Percentiles rank a stretch among this genome's conserved stretches.
These are phyloP conservation scores for Butorides virescens DNA, from an alignment of 2,113 vertebrate species.

Conservation along the genomic window DNA sequence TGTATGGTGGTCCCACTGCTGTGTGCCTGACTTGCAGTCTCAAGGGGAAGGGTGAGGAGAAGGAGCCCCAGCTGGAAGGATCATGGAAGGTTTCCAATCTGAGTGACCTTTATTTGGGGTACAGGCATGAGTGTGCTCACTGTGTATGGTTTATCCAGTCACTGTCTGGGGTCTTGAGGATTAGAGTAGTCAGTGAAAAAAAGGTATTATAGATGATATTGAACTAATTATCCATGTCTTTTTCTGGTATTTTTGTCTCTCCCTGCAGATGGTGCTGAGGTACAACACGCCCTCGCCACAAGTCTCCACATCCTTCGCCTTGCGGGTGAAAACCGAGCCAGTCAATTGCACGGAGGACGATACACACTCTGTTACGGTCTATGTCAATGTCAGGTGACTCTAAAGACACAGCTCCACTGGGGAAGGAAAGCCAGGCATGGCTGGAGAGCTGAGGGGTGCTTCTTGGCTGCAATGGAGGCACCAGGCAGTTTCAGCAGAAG, in stretches of 20 bases:
- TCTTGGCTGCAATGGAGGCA: neutral
- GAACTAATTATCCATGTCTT: neutral
- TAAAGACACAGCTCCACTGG: neutral
- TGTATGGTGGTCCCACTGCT: neutral
- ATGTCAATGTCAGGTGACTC: constrained; percentile 50
- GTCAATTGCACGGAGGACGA: neutral
- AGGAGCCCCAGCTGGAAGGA: neutral
- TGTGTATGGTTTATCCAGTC: neutral
- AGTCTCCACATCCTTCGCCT: constrained; percentile 16
- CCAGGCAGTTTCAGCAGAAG: neutral
- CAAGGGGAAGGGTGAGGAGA: neutral
- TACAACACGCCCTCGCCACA: neutral
- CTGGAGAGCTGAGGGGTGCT: neutral
- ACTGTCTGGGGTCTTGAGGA: neutral
- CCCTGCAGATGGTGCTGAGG: constrained; percentile 46
- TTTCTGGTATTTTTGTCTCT: neutral
- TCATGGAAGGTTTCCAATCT: neutral
- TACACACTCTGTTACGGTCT: neutral
- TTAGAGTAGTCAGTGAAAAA: neutral
- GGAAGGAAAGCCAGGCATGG: neutral
- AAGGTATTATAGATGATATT: neutral
- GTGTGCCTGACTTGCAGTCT: neutral
- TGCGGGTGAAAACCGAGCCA: constrained; percentile 13
- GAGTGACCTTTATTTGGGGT: neutral
- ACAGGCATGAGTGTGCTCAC: neutral